Evolutionary conservation across 2,888 invertebrate genomes (phyloP), one percentile per base, ranked within the genome.

Genomic region (Netelia inedita): DNA sequence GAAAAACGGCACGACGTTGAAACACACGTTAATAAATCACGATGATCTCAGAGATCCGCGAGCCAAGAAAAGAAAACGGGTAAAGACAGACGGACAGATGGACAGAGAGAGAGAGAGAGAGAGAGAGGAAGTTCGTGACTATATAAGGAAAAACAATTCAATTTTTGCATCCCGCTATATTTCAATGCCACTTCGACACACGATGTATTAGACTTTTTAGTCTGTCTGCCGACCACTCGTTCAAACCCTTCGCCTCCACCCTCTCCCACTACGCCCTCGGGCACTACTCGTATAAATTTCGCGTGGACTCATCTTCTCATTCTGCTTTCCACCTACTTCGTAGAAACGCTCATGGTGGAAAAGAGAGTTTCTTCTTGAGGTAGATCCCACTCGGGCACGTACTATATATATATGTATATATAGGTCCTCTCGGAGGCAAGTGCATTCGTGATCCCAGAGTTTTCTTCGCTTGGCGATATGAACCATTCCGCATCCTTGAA

Each of bases 371-470:
- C 79, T 71, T 55, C 79, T 63, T 41, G 16, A 65, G n/a, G 43
- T 50, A 16, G 16, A 11, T 19, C 43, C 43, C 66, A 66, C 14
- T 53, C 41, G 43, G 50, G 41, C 79, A 65, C 71, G 63, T 63
- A 79, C 79, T 65, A 50, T 57, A 71, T 79, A 57, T 57, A 57
- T 23, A 23, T 2, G n/a, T 21, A 21, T 43, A 63, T 63, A 43
- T 10, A 28, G 53, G 35, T 35, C 10, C 72, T 57, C 55, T 61
- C 72, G 61, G 75, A 68, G 69, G 81, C 85, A 68, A 79, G 85
- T 79, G 85, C 82, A 85, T 82, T 85, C 82, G 85, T 82, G 82
- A 85, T 85, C 82, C 79, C 66, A 75, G 71, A 85, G 75, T 85
- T 85, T 85, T 85, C 79, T 57, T 41, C 79, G 72, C 79, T 79